Conservation (phyloP, 2,888 invertebrate genomes). For the Drosophila tripunctata region DNA sequence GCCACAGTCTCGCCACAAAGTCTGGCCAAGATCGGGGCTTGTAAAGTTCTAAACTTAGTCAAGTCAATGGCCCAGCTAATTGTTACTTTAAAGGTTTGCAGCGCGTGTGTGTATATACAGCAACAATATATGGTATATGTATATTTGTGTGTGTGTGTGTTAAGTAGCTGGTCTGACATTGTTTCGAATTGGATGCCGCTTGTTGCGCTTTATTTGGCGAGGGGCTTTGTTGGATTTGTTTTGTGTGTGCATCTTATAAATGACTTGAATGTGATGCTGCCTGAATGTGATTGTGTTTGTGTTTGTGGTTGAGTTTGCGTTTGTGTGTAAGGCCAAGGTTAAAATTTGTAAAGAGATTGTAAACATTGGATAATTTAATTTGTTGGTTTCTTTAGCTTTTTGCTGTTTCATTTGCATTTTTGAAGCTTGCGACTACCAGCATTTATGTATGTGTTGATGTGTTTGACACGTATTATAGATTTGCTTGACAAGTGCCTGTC, state of each 20-base stretch:
- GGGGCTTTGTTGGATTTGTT: conserved; percentile 39
- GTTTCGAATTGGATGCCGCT: conserved; percentile 56
- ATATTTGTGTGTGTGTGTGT: conserved; percentile 1
- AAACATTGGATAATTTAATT: conserved; percentile 69
- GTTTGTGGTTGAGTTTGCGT: conserved; percentile 11
- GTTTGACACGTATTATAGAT: conserved; percentile 73
- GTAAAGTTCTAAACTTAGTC: conserved; percentile 53
- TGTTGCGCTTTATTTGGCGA: conserved; percentile 57
- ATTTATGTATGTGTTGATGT: conserved; percentile 37
- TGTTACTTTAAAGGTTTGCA: conserved; percentile 22
- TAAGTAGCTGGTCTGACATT: conserved; percentile 69
- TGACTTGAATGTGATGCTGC: conserved; percentile 42
- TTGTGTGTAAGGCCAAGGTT: conserved; percentile 74
- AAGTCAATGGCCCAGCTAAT: conserved; percentile 54
- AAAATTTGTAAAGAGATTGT: conserved; percentile 79
- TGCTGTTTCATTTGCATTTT: conserved; percentile 71
- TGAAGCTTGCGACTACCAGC: conserved; percentile 20
- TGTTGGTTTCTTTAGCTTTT: conserved; percentile 48
- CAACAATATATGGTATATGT: background rate
- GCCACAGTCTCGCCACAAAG: conserved; percentile 50
- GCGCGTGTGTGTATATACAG: background rate
- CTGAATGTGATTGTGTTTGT: conserved; percentile 27
- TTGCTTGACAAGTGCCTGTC: conserved; percentile 71
- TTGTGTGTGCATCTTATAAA: conserved; percentile 53
- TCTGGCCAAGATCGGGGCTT: conserved; percentile 51